phyloP scores from a whole-genome alignment of 2,888 invertebrate species.

The Nowickia ferox region DNA sequence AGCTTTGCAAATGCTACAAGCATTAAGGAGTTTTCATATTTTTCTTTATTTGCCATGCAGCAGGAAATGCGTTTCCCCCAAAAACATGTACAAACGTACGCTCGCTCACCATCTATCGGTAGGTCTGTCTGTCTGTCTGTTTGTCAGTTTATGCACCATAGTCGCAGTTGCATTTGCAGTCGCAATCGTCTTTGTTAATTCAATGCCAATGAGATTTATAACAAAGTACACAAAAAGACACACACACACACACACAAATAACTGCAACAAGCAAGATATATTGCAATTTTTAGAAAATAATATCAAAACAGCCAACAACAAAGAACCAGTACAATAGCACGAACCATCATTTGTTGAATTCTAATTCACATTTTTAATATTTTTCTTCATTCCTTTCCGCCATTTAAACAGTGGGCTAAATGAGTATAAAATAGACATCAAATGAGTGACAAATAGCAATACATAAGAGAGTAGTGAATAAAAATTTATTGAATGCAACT shows the following conservation, averaged over 20 bases:
- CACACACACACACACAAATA: conserved; percentile 38
- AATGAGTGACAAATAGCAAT: neutral
- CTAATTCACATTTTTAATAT: conserved; percentile 36
- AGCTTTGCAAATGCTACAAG: conserved; percentile 30
- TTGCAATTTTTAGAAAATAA: conserved; percentile 31
- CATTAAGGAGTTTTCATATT: conserved; percentile 26
- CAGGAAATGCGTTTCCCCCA: conserved; percentile 73
- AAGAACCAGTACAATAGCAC: conserved; percentile 51
- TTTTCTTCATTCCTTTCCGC: neutral
- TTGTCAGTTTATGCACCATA: neutral
- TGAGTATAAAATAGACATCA: neutral
- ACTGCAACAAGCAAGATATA: neutral
- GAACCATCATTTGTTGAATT: conserved; percentile 66
- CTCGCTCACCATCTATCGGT: conserved; percentile 4
- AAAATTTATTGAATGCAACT: no score
- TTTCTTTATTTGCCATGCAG: conserved; percentile 38
- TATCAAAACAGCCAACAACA: conserved; percentile 27
- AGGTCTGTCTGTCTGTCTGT: neutral
- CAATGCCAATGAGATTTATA: conserved; percentile 73
- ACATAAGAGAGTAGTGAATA: no score
- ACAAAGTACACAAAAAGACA: conserved; percentile 55
- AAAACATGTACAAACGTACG: conserved; percentile 38
- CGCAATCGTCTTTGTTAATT: conserved; percentile 28
- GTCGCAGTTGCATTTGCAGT: neutral
- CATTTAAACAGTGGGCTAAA: conserved; percentile 36